Percentiles rank a stretch among this genome's conserved stretches.
Evolutionary conservation across 1,140 invertebrate genomes (phyloP).

Genomic region (Hermetia illucens): DNA sequence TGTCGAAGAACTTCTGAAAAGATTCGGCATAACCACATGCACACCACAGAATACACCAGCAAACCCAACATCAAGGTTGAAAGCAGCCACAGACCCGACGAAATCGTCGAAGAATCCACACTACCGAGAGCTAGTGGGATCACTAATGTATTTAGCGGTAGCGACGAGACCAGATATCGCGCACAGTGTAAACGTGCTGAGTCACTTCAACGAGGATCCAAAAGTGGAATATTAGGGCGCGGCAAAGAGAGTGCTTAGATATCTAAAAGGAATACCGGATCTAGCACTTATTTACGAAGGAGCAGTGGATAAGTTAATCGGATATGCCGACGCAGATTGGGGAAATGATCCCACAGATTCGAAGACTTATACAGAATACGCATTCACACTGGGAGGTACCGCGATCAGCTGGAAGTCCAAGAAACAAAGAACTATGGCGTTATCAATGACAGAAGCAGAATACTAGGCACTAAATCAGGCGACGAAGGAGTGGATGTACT

Average conservation of each 20-base stretch:
- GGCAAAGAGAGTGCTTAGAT: slow-evolving; percentile 20
- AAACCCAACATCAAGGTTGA: slow-evolving; percentile 5
- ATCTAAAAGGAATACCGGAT: slow-evolving; percentile 18
- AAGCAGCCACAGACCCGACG: slow-evolving; percentile 1
- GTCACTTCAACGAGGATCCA: slow-evolving; percentile 15
- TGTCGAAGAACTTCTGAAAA: slow-evolving; percentile 19
- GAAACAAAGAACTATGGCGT: too few relatives aligned
- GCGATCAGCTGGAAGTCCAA: too few relatives aligned
- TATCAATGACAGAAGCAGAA: too few relatives aligned
- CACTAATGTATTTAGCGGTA: slow-evolving; percentile 25
- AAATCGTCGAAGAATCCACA: too few relatives aligned
- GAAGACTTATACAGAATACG: too few relatives aligned
- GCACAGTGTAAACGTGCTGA: slow-evolving; percentile 19
- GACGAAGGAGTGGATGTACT: too few relatives aligned
- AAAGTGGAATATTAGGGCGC: slow-evolving; percentile 15
- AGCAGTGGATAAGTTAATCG: slow-evolving; percentile 1
- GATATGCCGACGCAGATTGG: too few relatives aligned
- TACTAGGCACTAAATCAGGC: too few relatives aligned
- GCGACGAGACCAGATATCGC: slow-evolving; percentile 28
- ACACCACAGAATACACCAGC: slow-evolving; percentile 24
- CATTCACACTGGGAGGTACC: too few relatives aligned
- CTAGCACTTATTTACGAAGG: slow-evolving; percentile 6
- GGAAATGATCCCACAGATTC: too few relatives aligned
- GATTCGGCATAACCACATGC: slow-evolving; percentile 19
- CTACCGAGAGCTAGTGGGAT: slow-evolving; percentile 22